These are phyloP conservation scores for Andrena chrysosceles DNA, from an alignment of 2,888 invertebrate species.

Conservation along the genomic window DNA sequence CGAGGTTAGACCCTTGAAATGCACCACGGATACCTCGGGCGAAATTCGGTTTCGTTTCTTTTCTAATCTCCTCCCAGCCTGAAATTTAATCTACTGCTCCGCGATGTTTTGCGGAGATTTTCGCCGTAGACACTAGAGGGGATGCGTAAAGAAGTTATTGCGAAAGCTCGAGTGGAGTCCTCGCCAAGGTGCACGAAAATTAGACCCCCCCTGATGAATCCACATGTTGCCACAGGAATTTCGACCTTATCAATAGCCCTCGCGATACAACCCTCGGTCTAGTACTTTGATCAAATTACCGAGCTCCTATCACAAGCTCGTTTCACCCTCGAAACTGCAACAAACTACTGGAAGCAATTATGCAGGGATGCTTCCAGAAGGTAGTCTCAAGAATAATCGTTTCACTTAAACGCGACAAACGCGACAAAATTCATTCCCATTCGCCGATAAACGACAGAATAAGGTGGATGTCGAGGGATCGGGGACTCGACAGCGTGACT, in stretches of 20 bases:
- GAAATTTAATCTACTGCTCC: slow-evolving; percentile 39
- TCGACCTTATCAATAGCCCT: slow-evolving; percentile 80
- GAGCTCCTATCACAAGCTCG: slow-evolving; percentile 14
- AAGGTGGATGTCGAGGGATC: background rate
- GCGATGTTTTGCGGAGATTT: slow-evolving; percentile 13
- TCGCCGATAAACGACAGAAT: slow-evolving; percentile 4
- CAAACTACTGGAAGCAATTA: background rate
- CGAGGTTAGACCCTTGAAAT: slow-evolving; percentile 80
- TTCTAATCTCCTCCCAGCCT: slow-evolving; percentile 49
- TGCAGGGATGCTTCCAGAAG: background rate
- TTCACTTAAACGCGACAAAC: background rate
- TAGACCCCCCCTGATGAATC: background rate
- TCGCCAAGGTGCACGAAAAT: background rate
- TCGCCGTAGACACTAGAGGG: slow-evolving; percentile 5
- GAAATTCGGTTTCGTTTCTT: slow-evolving; percentile 67
- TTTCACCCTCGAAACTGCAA: background rate
- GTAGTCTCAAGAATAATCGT: background rate
- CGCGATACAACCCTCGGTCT: slow-evolving; percentile 77
- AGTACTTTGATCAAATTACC: slow-evolving; percentile 69
- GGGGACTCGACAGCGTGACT: slow-evolving; percentile 9
- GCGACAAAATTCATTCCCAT: slow-evolving; percentile 3
- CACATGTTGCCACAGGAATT: slow-evolving; percentile 71
- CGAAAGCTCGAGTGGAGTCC: background rate
- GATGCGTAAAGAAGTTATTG: background rate
- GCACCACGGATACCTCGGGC: slow-evolving; percentile 75